These are phyloP conservation scores for Labroides dimidiatus DNA, from an alignment of 2,797 vertebrate genomes.

Conservation along the genomic window DNA sequence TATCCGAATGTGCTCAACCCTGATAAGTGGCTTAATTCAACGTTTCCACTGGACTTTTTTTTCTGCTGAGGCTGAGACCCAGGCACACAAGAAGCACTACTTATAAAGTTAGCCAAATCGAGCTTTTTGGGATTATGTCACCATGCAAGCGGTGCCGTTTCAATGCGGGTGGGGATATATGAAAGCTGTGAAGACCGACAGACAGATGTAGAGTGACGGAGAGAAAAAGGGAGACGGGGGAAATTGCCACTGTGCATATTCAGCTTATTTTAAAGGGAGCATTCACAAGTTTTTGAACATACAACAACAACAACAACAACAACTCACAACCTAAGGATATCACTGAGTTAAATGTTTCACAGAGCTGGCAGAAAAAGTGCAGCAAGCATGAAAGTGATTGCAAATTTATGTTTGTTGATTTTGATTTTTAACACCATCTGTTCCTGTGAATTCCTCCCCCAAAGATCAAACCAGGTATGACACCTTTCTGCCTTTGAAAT, in stretches of 20 bases:
- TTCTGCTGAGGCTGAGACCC: conserved; percentile 84
- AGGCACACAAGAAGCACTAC: conserved; percentile 80
- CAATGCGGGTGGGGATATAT: conserved; percentile 59
- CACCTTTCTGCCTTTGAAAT: conserved; percentile 25
- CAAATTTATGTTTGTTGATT: background rate
- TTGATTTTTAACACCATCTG: conserved; percentile 5
- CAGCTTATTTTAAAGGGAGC: conserved; percentile 38
- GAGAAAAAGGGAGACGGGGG: conserved; percentile 29
- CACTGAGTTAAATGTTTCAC: background rate
- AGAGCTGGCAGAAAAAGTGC: background rate
- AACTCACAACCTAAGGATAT: background rate
- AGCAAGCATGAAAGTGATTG: background rate
- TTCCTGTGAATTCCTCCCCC: conserved; percentile 28
- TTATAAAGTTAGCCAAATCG: conserved; percentile 86
- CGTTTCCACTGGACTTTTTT: conserved; percentile 81
- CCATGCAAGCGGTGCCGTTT: conserved; percentile 74
- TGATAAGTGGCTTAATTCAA: conserved; percentile 88
- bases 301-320: no score
- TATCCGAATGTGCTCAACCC: conserved; percentile 86
- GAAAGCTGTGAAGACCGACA: conserved; percentile 20
- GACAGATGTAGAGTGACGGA: conserved; percentile 42
- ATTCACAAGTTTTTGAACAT: background rate
- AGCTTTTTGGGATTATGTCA: conserved; percentile 85
- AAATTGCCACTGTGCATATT: conserved; percentile 47
- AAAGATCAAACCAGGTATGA: conserved; percentile 35